A percentile compares a stretch with the other conserved stretches of the same genome.
Conservation (phyloP, 1,140 invertebrate genomes). For the Ceratitis capitata region DNA sequence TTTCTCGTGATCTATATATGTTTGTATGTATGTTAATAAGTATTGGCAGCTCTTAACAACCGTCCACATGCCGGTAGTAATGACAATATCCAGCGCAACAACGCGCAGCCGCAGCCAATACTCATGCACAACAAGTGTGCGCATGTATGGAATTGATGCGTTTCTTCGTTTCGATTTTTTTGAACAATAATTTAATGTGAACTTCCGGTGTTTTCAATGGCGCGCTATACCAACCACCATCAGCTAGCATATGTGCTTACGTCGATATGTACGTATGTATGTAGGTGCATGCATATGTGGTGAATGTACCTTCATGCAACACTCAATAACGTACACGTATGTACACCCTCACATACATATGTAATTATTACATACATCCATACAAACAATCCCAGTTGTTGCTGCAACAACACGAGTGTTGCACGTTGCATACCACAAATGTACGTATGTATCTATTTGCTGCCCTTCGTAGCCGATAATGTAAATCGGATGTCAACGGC, state of each 20-base stretch:
- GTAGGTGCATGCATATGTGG: background rate
- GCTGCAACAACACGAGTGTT: background rate
- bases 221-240: background rate
- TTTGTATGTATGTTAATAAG: background rate
- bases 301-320: too few relatives aligned
- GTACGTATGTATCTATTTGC: background rate
- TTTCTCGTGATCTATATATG: background rate
- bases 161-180: background rate
- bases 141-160: background rate
- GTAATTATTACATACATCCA: background rate
- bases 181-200: constrained; percentile 35
- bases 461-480: constrained; percentile 52
- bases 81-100: background rate
- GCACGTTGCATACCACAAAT: background rate
- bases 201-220: constrained; percentile 39
- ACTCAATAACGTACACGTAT: background rate
- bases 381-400: background rate
- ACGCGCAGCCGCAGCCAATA: background rate
- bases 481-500: constrained; percentile 65
- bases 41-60: too few relatives aligned
- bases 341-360: background rate
- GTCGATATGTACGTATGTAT: background rate
- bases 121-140: background rate
- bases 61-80: background rate
- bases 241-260: background rate